Evolutionary conservation across 53 echinoderm and acorn worm genomes (phyloP), one percentile per base, ranked within the genome.

Genomic region (Henricia sp.): DNA sequence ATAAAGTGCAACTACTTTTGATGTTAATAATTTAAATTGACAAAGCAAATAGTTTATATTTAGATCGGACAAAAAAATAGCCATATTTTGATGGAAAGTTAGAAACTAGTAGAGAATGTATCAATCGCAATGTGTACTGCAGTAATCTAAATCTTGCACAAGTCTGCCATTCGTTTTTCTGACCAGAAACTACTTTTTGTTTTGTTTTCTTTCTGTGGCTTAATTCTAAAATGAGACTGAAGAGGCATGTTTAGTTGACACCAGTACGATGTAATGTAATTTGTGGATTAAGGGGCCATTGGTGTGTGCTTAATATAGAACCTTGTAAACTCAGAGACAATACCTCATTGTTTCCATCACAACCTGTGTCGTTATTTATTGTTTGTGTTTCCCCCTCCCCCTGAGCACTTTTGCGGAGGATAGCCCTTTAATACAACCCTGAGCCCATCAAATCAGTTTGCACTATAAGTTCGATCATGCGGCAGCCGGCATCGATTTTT

Each of bases 291-390:
- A n/a, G n/a, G n/a, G n/a, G n/a, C 35, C 62, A 80, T 63, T 43
- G 27, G 63, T 75, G 86, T 86, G 86, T 86, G 76, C 75, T 86
- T 86, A 75, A 75, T 74, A 76, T 67, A 75, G 63, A 56, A 72
- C 84, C 65, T 80, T 63, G 80, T 80, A 36, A 80, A 62, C 80
- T 80, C 64, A 35, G 80, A 80, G 80, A 80, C 80, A 80, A 80
- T 80, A 80, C 43, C 17, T 40, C 21, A 1, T 11, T 19, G 48
- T 40, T 80, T 80, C 44, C 80, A 28, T 63, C 13, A 59, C 25
- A 80, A 63, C 57, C 77, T 60, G 63, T 80, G 80, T 80, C 64
- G 1, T 80, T 80, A 80, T 80, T 80, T 70, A 2, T 62, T 80
- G 80, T 80, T 64, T 50, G 12, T 48, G 46, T 63, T 30, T 63